Evolutionary conservation across 92 coral and sea anemone genomes (phyloP), one percentile per base, ranked within the genome.

Genomic region (Siderastrea radians): DNA sequence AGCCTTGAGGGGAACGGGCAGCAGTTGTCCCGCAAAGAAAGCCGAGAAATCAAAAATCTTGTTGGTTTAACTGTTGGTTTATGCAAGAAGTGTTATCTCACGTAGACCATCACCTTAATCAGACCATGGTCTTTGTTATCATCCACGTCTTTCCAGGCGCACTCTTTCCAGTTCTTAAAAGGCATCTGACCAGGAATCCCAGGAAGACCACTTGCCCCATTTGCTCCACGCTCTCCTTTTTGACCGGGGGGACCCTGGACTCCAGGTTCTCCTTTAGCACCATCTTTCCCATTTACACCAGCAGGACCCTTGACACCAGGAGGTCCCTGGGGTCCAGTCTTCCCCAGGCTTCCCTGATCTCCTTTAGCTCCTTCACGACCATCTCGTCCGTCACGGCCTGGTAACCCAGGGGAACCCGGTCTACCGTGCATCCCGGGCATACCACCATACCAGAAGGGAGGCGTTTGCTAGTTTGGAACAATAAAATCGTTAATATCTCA

Each of bases 321-420:
- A 6, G 65, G 26, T 60, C 65, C 65, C 65, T 60, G 65, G 26
- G 65, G 16, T 60, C 65, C 65, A 60, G 65, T 0, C 65, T 60
- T 60, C 4, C 65, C 65, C 1, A 16, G 65, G 11, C 15, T 15
- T 60, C 65, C 65, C 15, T 6, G 10, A 17, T 60, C 65, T 6
- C 65, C 2, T 60, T 60, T 60, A 17, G 14, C 65, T 2, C 65
- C 65, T 60, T 60, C 65, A 3, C 65, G 65, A 16, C 65, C 65
- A 60, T 60, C 65, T 60, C 65, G 14, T 60, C 65, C 65, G 65
- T 60, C 65, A 60, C 65, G 65, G 10, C 65, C 65, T 60, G 65
- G 65, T 60, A 60, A 60, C 65, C 65, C 65, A 0, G 65, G 65
- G 65, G 26, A 3, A 4, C 65, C 65, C 11, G 65, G 65, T 17